phyloP scores from a whole-genome alignment of 2,113 vertebrate genomes.

The Thamnaconus septentrionalis region DNA sequence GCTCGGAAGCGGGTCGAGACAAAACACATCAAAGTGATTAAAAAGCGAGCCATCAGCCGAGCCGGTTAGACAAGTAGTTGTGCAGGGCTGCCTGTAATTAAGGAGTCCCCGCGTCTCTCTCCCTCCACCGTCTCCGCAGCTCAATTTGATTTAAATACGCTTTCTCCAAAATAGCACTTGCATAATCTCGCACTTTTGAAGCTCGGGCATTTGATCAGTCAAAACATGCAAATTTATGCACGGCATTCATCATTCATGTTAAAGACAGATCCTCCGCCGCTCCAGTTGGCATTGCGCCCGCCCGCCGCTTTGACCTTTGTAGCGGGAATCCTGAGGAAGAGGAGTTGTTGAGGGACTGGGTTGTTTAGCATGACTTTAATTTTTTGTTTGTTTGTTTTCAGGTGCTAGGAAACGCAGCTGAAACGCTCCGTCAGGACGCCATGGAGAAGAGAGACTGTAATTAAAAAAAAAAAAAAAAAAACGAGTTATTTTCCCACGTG shows the following conservation, averaged over 20 bases:
- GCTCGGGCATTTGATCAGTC: constrained; percentile 36
- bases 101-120: constrained; percentile 2
- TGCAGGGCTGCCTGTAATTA: constrained; percentile 46
- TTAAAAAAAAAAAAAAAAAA: constrained; percentile 22
- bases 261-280: constrained; percentile 17
- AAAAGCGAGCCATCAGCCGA: constrained; percentile 36
- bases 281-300: constrained; percentile 7
- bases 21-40: constrained; percentile 51
- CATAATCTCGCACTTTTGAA: constrained; percentile 49
- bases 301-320: not conserved
- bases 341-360: too few species aligned
- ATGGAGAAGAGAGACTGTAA: constrained; percentile 20
- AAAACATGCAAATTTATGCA: constrained; percentile 64
- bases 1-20: constrained; percentile 41
- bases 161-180: constrained; percentile 34
- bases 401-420: too few species aligned
- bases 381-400: too few species aligned
- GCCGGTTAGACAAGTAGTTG: constrained; percentile 14
- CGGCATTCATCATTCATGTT: constrained; percentile 42
- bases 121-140: constrained; percentile 15
- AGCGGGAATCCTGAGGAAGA: too few species aligned
- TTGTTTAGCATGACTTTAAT: too few species aligned
- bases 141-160: constrained; percentile 15
- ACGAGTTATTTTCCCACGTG: not conserved
- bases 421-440: not conserved